These are phyloP conservation scores for Lasioglossum villosulum DNA, from an alignment of 2,888 invertebrate species.

Conservation along the genomic window DNA sequence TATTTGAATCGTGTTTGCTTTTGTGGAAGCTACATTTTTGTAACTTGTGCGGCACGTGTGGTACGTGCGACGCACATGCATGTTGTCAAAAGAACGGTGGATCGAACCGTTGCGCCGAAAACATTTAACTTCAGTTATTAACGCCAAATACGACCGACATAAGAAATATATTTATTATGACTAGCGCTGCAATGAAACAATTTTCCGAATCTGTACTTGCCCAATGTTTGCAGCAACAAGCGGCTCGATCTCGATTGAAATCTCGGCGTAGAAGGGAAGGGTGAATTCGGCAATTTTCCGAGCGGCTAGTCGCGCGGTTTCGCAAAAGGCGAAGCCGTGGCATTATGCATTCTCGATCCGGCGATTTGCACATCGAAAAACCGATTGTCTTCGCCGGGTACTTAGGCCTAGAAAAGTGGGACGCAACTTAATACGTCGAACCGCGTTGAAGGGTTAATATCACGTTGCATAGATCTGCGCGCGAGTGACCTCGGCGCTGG, in stretches of 20 bases:
- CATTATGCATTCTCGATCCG: slow-evolving; percentile 24
- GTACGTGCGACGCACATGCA: too few relatives aligned
- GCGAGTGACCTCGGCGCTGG: slow-evolving; percentile 46
- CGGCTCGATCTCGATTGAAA: background rate
- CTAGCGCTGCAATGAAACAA: too few relatives aligned
- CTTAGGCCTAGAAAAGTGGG: slow-evolving; percentile 38
- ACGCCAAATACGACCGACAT: too few relatives aligned
- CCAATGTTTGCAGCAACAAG: background rate
- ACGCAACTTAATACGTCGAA: slow-evolving; percentile 63
- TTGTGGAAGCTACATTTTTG: too few relatives aligned
- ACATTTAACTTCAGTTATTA: too few relatives aligned
- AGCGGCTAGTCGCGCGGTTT: slow-evolving; percentile 33
- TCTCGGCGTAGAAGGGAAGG: background rate
- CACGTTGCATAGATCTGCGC: slow-evolving; percentile 48
- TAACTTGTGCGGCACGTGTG: too few relatives aligned
- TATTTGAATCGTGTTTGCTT: too few relatives aligned
- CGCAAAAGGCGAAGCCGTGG: slow-evolving; percentile 27
- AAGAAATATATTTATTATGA: too few relatives aligned
- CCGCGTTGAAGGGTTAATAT: slow-evolving; percentile 63
- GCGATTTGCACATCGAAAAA: slow-evolving; percentile 44
- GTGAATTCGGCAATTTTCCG: background rate
- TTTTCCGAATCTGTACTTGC: background rate
- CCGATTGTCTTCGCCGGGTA: slow-evolving; percentile 47
- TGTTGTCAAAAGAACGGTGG: too few relatives aligned
- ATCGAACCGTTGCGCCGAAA: too few relatives aligned